A percentile compares a stretch with the other conserved stretches of the same genome.
Evolutionary conservation across 2,797 vertebrate species (phyloP).

Genomic region (Varecia variegata): DNA sequence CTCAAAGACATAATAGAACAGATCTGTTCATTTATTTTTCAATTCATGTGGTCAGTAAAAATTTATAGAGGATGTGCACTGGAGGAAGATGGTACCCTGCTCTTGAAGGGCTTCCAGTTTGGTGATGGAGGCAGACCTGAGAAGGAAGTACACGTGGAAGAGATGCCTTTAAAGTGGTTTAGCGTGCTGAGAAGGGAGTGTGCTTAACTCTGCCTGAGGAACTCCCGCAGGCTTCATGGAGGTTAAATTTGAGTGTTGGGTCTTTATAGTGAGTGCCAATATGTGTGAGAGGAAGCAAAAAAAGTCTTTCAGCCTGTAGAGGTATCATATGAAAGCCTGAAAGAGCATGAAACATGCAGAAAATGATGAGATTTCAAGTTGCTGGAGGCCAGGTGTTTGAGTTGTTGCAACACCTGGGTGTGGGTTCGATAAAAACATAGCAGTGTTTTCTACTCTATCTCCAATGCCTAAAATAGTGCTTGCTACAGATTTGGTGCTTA

Average conservation of each 20-base stretch:
- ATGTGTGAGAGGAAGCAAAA: background rate
- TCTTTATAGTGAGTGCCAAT: background rate
- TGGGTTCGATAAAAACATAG: background rate
- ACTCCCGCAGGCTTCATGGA: background rate
- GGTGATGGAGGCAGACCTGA: background rate
- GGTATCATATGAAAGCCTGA: background rate
- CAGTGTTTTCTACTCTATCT: background rate
- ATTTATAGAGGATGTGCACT: background rate
- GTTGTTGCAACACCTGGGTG: background rate
- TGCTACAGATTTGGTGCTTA: background rate
- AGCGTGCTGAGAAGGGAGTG: background rate
- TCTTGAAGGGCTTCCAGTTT: background rate
- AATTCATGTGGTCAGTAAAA: background rate
- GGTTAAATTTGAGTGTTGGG: background rate
- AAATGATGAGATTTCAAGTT: constrained; percentile 28
- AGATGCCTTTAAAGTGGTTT: background rate
- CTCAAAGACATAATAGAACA: background rate
- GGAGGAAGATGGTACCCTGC: background rate
- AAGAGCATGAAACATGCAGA: background rate
- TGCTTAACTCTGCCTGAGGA: background rate
- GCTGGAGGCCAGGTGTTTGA: background rate
- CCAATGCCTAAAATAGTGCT: background rate
- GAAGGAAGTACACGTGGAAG: background rate
- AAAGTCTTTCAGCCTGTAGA: background rate
- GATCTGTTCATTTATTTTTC: background rate